phyloP scores from a whole-genome alignment of 2,888 invertebrate species.

The Perithous albicinctus region DNA sequence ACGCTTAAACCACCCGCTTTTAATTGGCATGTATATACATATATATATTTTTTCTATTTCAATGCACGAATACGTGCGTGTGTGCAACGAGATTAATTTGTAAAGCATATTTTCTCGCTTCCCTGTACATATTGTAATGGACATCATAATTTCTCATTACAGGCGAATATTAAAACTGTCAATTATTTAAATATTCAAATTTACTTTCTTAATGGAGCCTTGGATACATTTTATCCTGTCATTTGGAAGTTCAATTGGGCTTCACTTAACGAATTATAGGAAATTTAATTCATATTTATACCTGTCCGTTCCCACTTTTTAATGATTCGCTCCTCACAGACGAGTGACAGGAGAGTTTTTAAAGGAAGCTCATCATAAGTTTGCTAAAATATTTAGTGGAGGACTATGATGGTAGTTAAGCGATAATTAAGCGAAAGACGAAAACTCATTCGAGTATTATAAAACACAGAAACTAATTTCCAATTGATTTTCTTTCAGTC shows the following conservation, averaged over 20 bases:
- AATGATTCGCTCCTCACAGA: too few species aligned
- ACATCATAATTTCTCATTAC: conserved; percentile 27
- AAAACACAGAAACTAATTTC: too few species aligned
- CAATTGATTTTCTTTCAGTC: too few species aligned
- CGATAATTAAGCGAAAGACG: too few species aligned
- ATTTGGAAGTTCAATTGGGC: too few species aligned
- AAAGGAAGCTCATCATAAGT: background rate
- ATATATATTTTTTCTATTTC: conserved; percentile 25
- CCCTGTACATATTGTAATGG: conserved; percentile 1
- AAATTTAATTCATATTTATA: too few species aligned
- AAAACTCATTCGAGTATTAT: too few species aligned
- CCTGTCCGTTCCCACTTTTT: too few species aligned
- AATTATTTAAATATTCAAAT: conserved; percentile 32
- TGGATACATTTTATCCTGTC: too few species aligned
- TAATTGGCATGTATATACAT: conserved; percentile 57
- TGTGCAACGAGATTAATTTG: conserved; percentile 35
- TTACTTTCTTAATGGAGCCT: too few species aligned
- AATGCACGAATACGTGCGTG: conserved; percentile 25
- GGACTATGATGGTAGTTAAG: background rate
- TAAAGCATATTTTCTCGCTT: conserved; percentile 18
- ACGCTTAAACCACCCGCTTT: conserved; percentile 62
- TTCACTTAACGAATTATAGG: too few species aligned
- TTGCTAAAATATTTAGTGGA: background rate
- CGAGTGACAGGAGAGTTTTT: too few species aligned
- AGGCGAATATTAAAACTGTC: conserved; percentile 1